These are phyloP conservation scores for Pseudachorutes palmiensis DNA, from an alignment of 1,140 invertebrate genomes.

Conservation along the genomic window DNA sequence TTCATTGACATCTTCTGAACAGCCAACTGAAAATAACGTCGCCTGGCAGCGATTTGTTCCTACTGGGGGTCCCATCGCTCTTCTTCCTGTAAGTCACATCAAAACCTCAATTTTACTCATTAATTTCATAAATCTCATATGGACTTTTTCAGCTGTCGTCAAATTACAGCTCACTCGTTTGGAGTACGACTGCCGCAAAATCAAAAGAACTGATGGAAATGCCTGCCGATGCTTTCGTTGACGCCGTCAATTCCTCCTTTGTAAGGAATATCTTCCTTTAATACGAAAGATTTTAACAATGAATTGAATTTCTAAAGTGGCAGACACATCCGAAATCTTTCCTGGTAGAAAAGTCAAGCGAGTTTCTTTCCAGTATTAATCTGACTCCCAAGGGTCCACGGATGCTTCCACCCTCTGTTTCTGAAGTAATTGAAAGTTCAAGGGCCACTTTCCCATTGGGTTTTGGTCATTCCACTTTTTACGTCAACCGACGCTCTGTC, in stretches of 20 bases:
- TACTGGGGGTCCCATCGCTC: constrained; percentile 71
- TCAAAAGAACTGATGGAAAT: constrained; percentile 64
- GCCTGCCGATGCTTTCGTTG: constrained; percentile 71
- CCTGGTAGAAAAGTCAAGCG: constrained; percentile 42
- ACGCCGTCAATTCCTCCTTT: constrained; percentile 77
- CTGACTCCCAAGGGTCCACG: constrained; percentile 28
- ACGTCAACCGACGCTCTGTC: constrained; percentile 64
- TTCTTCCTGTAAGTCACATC: constrained; percentile 66
- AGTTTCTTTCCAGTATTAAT: constrained; percentile 26
- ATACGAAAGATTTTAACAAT: no score
- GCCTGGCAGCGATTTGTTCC: constrained; percentile 95
- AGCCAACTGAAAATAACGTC: constrained; percentile 65
- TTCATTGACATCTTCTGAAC: constrained; percentile 41
- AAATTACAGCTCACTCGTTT: constrained; percentile 75
- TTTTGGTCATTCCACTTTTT: constrained; percentile 79
- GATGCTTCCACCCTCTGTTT: constrained; percentile 64
- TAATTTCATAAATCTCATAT: constrained; percentile 10
- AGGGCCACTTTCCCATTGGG: constrained; percentile 84
- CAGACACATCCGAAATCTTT: constrained; percentile 55
- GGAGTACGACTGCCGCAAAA: constrained; percentile 68
- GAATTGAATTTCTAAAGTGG: constrained; percentile 55
- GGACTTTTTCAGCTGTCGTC: constrained; percentile 53
- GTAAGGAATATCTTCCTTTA: no score
- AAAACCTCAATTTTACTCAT: background rate
- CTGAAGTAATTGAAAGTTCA: constrained; percentile 55